Conservation (phyloP, 1,140 invertebrate species). For the Hesperophylax magnus region DNA sequence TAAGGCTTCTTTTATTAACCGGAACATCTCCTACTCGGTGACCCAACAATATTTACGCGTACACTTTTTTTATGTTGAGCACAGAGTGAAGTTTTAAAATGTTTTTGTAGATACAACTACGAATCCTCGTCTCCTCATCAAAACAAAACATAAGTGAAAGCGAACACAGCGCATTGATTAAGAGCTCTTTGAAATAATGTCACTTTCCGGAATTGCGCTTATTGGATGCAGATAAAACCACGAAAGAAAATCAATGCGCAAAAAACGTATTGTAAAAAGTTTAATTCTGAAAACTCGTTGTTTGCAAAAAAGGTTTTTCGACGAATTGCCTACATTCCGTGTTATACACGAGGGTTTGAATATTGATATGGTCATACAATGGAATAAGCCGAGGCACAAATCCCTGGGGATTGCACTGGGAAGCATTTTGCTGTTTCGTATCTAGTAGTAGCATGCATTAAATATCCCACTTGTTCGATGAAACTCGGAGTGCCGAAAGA, state of each 20-base stretch:
- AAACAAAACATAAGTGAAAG: conserved; percentile 35
- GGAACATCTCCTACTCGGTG: not conserved
- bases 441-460: too few species aligned
- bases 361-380: too few species aligned
- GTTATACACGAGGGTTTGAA: too few species aligned
- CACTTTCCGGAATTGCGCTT: conserved; percentile 7
- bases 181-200: conserved; percentile 12
- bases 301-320: too few species aligned
- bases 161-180: conserved; percentile 31
- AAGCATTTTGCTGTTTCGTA: too few species aligned
- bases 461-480: too few species aligned
- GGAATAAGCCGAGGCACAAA: too few species aligned
- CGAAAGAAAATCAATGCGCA: not conserved
- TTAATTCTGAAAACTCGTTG: too few species aligned
- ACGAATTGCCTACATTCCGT: too few species aligned
- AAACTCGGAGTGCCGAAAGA: too few species aligned
- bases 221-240: not conserved
- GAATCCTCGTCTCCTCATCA: not conserved
- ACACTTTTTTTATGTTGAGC: not conserved
- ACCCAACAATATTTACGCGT: not conserved
- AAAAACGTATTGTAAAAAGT: not conserved
- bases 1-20: not conserved
- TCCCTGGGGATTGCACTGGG: too few species aligned
- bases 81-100: not conserved
- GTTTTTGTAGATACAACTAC: not conserved